Percentiles rank a stretch among this genome's conserved stretches.
phyloP scores from a whole-genome alignment of 1,140 invertebrate species.

The Drosophila tristis region DNA sequence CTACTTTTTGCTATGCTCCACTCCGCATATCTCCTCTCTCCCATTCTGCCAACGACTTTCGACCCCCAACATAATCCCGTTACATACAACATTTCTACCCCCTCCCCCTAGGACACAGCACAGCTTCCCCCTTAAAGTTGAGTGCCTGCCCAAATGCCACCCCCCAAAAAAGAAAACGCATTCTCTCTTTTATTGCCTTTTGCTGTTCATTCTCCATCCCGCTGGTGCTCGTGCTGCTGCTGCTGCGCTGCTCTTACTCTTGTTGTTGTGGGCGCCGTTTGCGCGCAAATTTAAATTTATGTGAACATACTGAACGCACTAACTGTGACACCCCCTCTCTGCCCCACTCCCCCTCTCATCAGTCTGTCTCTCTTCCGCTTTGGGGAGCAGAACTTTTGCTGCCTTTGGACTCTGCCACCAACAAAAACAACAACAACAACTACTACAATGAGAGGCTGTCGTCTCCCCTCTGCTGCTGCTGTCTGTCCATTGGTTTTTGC shows the following conservation, averaged over 20 bases:
- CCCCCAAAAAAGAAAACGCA: conserved; percentile 65
- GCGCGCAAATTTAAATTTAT: conserved; percentile 80
- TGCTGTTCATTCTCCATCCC: conserved; percentile 1
- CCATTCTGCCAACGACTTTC: conserved; percentile 33
- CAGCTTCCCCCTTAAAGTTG: neutral
- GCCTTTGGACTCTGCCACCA: conserved; percentile 52
- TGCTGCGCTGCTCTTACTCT: conserved; percentile 14
- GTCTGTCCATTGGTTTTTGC: conserved; percentile 44
- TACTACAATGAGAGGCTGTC: conserved; percentile 11
- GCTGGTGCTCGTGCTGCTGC: no score
- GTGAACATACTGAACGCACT: conserved; percentile 66
- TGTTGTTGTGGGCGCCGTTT: conserved; percentile 57
- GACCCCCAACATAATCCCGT: conserved; percentile 26
- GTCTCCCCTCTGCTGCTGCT: conserved; percentile 24
- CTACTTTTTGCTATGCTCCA: conserved; percentile 72
- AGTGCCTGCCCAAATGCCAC: conserved; percentile 58
- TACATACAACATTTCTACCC: neutral
- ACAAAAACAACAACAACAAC: conserved; percentile 20
- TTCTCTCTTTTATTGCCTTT: conserved; percentile 53
- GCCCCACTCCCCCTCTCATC: neutral
- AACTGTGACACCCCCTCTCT: conserved; percentile 47
- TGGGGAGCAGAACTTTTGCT: conserved; percentile 55
- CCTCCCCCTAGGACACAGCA: neutral
- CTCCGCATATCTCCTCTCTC: conserved; percentile 38
- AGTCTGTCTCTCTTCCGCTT: neutral